Conservation (phyloP, 2,888 invertebrate species). For the Agrilus cyanescens region DNA sequence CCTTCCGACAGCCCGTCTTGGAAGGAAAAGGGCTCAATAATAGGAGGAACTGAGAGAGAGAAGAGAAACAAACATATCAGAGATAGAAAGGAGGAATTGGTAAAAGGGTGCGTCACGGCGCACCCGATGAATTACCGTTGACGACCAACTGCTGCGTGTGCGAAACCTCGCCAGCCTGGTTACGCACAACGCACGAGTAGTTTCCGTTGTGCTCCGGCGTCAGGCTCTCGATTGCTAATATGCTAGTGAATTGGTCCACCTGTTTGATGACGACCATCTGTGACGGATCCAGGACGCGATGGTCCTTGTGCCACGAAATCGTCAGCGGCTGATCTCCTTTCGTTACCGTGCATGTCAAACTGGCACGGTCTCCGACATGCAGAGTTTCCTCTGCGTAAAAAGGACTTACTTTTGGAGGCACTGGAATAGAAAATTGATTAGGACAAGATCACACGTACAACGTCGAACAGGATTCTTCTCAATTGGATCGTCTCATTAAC, state of each 20-base stretch:
- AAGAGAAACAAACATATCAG: constrained; percentile 45
- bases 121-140: constrained; percentile 54
- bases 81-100: constrained; percentile 39
- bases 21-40: constrained; percentile 76
- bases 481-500: too few species aligned
- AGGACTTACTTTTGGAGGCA: constrained; percentile 67
- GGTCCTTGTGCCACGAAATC: constrained; percentile 68
- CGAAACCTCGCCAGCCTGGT: constrained; percentile 60
- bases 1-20: constrained; percentile 73
- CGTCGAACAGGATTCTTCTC: too few species aligned
- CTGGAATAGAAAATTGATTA: constrained; percentile 38
- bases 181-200: constrained; percentile 62
- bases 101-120: constrained; percentile 33
- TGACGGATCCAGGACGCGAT: constrained; percentile 48
- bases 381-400: constrained; percentile 57
- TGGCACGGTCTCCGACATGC: constrained; percentile 61
- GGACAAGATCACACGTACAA: neutral
- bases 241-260: constrained; percentile 66
- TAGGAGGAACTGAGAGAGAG: constrained; percentile 61
- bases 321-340: constrained; percentile 66
- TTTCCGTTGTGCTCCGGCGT: constrained; percentile 67
- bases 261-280: constrained; percentile 53
- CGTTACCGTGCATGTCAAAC: constrained; percentile 61
- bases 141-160: constrained; percentile 63
- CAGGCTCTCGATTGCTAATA: constrained; percentile 64